Base-by-base conservation (phyloP, 2,113 vertebrate species). In the Dolichotis patagonum region DNA sequence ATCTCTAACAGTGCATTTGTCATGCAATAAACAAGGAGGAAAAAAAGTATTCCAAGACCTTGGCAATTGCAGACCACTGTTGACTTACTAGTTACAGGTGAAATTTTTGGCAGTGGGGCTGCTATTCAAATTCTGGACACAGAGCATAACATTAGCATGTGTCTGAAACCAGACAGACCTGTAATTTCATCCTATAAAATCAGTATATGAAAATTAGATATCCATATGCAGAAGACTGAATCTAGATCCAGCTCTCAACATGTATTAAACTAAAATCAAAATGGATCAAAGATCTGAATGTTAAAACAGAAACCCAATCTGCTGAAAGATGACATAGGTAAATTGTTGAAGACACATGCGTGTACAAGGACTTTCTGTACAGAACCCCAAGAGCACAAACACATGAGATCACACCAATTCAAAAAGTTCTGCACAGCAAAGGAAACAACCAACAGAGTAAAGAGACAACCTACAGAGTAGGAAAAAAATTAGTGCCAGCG, bases 181-280 rank as follows among this genome's bases (percentile, higher is more conserved):
- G n/a, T 95, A 97, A 96, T 95, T 96, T 96, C 92, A 96, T 93
- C 58, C 88, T 52, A 19, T 91, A 92, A 97, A 98, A 60, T 28
- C 63, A 88, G 95, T 96, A 89, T 73, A 95, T 93, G 96, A 97
- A 95, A 78, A 49, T 32, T 30, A 28, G 28, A 19, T 49, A 32
- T 78, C 41, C 6, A 49, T 46, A 49, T 49, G 28, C 14, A 16
- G 28, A 78, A 78, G 43, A 49, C 6, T 32, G 26, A 30, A 28
- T 78, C 75, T 16, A 78, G 26, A 49, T 41, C 14, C 28, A 78
- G 75, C 43, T 78, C 43, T 78, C 43, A 41, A 9, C 69, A 78
- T 49, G 14, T 9, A 43, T 2, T 75, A 30, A 49, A 49, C 43
- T 49, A 49, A 49, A 46, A 49, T 46, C 5, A 77, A 77, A 77